Conservation (phyloP, 2,797 vertebrate genomes). For the Helicolenus hilgendorfi region DNA sequence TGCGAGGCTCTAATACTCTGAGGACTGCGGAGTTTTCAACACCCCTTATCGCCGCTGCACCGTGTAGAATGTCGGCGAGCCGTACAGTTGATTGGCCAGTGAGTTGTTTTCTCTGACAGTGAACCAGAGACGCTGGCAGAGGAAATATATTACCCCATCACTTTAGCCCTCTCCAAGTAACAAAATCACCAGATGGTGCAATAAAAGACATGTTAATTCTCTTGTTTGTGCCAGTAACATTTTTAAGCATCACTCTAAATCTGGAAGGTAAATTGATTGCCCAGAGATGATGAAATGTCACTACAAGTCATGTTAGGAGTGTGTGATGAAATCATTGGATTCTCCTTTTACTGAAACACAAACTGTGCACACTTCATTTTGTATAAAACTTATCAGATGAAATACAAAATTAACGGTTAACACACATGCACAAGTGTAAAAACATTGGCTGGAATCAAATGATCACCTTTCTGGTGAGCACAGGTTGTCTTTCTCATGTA, state of each 20-base stretch:
- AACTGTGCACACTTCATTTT: not conserved
- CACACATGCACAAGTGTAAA: not conserved
- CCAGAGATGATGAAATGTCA: constrained; percentile 41
- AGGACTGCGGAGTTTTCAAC: constrained; percentile 62
- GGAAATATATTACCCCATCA: constrained; percentile 40
- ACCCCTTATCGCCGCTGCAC: constrained; percentile 67
- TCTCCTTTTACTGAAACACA: not conserved
- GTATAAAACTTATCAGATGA: not conserved
- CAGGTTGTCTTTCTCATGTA: not conserved
- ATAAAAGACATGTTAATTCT: constrained; percentile 76
- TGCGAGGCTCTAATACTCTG: constrained; percentile 60
- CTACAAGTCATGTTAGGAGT: not conserved
- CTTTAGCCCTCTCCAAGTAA: constrained; percentile 66
- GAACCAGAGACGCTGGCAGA: constrained; percentile 62
- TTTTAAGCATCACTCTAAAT: constrained; percentile 69
- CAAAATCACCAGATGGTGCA: constrained; percentile 84
- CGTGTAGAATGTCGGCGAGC: constrained; percentile 39
- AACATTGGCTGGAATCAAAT: not conserved
- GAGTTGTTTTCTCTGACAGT: constrained; percentile 55
- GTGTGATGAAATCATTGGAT: not conserved
- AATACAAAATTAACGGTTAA: not conserved
- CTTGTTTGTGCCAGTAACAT: constrained; percentile 55
- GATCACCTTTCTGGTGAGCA: not conserved
- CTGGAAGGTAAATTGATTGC: constrained; percentile 51
- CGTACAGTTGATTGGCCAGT: constrained; percentile 47